Evolutionary conservation across 2,113 vertebrate species (phyloP).

Genomic region (Oreochromis spilurus): DNA sequence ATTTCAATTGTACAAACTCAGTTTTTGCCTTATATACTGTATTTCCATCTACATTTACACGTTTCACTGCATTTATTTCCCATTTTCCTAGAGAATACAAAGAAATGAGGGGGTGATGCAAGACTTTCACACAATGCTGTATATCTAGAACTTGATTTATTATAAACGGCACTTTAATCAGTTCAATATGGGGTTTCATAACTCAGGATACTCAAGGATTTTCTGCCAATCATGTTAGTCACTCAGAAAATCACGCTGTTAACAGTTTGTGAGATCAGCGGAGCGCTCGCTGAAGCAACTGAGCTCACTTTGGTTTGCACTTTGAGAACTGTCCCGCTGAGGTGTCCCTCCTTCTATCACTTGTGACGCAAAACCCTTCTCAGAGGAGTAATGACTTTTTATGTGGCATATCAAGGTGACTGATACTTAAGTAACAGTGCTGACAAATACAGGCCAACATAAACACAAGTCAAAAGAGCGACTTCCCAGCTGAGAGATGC

Average conservation of each 20-base stretch:
- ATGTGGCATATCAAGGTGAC: neutral
- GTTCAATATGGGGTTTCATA: neutral
- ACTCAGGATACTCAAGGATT: neutral
- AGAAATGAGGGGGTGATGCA: neutral
- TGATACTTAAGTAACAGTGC: neutral
- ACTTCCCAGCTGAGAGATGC: neutral
- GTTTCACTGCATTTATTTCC: neutral
- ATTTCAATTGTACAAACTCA: neutral
- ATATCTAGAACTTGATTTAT: neutral
- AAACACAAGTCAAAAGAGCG: slow-evolving; percentile 5
- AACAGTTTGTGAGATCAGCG: neutral
- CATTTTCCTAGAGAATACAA: neutral
- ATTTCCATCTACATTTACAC: neutral
- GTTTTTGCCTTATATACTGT: neutral
- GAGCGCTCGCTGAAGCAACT: neutral
- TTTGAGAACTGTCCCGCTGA: neutral
- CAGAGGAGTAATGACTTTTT: neutral
- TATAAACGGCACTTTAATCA: neutral
- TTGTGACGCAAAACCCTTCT: neutral
- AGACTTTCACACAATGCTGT: neutral
- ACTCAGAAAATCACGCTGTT: neutral
- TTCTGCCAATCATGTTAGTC: neutral
- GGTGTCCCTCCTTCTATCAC: neutral
- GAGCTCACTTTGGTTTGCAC: neutral
- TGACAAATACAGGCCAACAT: slow-evolving; percentile 30